A percentile compares a stretch with the other conserved stretches of the same genome.
Conservation (phyloP, 1,140 invertebrate species). For the Drosophila eugracilis region DNA sequence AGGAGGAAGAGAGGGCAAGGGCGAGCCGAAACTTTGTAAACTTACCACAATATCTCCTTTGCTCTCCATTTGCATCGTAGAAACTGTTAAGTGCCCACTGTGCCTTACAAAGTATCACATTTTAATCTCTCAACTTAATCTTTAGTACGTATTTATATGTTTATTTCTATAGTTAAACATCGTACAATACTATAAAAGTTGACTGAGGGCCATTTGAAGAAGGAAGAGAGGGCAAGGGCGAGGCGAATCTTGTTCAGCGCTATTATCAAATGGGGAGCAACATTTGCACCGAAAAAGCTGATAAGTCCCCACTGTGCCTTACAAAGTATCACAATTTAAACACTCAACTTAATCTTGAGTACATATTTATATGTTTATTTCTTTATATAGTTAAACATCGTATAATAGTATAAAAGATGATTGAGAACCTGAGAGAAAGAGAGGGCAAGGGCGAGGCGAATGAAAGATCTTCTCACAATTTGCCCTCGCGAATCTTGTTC, state of each 20-base stretch:
- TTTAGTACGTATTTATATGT: slow-evolving; percentile 22
- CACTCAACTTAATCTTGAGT: slow-evolving; percentile 28
- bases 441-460: neutral
- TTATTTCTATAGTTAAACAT: slow-evolving; percentile 20
- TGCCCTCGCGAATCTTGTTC: slow-evolving; percentile 84
- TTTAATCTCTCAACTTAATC: slow-evolving; percentile 13
- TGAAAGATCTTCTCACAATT: slow-evolving; percentile 40
- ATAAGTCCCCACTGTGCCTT: neutral
- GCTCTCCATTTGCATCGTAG: too few relatives aligned
- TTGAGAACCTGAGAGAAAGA: slow-evolving; percentile 12
- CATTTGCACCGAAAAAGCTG: too few relatives aligned
- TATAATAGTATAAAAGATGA: slow-evolving; percentile 41
- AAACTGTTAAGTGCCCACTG: neutral
- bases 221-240: slow-evolving; percentile 2
- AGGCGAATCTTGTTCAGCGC: slow-evolving; percentile 65
- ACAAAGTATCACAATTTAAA: neutral
- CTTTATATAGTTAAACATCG: slow-evolving; percentile 34
- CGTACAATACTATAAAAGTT: slow-evolving; percentile 40
- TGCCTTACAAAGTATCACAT: neutral
- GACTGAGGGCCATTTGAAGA: slow-evolving; percentile 12
- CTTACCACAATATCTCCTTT: neutral
- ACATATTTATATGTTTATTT: slow-evolving; percentile 13
- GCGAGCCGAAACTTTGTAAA: neutral
- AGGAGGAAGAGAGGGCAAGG: slow-evolving; percentile 5
- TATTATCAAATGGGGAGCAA: too few relatives aligned